phyloP scores from a whole-genome alignment of 2,888 invertebrate species.

The Sphaerophoria taeniata region DNA sequence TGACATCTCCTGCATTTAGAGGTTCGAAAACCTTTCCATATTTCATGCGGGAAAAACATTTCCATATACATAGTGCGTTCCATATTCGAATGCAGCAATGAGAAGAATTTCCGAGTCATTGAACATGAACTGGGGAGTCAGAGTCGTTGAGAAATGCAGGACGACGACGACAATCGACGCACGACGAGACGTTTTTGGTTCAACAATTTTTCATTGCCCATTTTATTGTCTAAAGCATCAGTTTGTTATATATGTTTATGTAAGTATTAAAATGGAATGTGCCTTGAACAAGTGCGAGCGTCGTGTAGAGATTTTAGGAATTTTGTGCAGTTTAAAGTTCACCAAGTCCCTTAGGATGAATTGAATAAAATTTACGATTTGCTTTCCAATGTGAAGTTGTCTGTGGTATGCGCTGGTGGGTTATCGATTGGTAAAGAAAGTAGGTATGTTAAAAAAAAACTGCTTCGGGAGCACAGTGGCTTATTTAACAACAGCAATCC shows the following conservation, averaged over 20 bases:
- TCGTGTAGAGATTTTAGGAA: not conserved
- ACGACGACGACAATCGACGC: no score
- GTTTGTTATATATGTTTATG: not conserved
- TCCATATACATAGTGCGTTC: not conserved
- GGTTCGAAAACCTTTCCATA: no score
- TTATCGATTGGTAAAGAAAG: constrained; percentile 2
- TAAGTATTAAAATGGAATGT: not conserved
- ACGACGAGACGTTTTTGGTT: constrained; percentile 2
- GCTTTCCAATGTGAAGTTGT: not conserved
- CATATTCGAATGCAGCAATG: no score
- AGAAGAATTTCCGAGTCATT: not conserved
- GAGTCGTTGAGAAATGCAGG: not conserved
- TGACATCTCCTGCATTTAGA: not conserved
- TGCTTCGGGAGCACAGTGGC: no score
- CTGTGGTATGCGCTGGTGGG: not conserved
- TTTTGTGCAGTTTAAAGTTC: constrained; percentile 4
- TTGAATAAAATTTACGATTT: not conserved
- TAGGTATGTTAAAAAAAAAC: no score
- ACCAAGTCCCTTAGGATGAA: not conserved
- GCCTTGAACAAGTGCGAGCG: not conserved
- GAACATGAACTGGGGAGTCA: constrained; percentile 9
- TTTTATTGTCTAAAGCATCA: not conserved
- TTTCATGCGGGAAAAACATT: no score
- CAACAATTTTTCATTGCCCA: constrained; percentile 1
- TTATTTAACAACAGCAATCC: no score